phyloP scores from a whole-genome alignment of 2,797 vertebrate genomes.

The Silurus aristotelis region DNA sequence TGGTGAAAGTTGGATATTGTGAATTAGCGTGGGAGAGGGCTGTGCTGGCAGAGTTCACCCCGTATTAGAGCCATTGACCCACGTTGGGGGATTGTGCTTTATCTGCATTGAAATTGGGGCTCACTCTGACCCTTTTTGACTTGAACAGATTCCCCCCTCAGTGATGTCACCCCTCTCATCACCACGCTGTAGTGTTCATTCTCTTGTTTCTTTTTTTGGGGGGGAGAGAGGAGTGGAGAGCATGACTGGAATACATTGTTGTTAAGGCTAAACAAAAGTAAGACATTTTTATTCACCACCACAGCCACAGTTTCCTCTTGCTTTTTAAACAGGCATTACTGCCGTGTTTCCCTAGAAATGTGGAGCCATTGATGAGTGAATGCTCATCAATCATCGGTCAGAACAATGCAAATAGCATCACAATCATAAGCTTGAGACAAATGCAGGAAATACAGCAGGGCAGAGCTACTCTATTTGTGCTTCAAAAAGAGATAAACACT shows the following conservation, averaged over 20 bases:
- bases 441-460: neutral
- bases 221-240: neutral
- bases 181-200: neutral
- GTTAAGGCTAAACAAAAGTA: slow-evolving; percentile 32
- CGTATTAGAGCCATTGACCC: slow-evolving; percentile 11
- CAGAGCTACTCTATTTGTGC: neutral
- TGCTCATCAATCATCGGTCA: slow-evolving; percentile 6
- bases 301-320: neutral
- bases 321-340: neutral
- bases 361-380: slow-evolving; percentile 10
- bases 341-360: slow-evolving; percentile 42
- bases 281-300: slow-evolving; percentile 17
- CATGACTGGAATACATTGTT: slow-evolving; percentile 8
- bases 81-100: slow-evolving; percentile 5
- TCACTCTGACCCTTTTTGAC: slow-evolving; percentile 14
- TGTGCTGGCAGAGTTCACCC: neutral
- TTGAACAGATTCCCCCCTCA: neutral
- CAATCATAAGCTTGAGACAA: neutral
- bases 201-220: neutral
- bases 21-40: neutral
- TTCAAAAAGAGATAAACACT: neutral
- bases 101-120: slow-evolving; percentile 17
- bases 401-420: slow-evolving; percentile 23
- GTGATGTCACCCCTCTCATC: neutral
- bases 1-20: neutral